Conservation (phyloP, 2,113 vertebrate species). For the Calypte anna region DNA sequence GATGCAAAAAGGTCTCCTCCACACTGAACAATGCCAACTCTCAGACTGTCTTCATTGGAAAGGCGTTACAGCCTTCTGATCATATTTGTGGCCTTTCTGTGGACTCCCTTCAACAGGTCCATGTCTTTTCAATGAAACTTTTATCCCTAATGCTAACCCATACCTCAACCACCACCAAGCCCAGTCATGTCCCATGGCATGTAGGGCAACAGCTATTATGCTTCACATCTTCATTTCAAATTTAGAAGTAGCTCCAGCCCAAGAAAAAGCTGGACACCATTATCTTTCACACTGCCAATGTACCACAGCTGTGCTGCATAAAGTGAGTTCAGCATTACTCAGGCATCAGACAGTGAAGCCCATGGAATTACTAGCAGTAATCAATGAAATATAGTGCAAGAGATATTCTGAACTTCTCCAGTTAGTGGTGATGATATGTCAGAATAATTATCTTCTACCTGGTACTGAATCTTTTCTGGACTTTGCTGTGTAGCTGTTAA, state of each 20-base stretch:
- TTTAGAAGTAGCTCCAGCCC: background rate
- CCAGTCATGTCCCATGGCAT: background rate
- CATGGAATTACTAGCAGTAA: background rate
- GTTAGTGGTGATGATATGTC: background rate
- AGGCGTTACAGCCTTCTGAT: background rate
- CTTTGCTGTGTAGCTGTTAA: constrained; percentile 40
- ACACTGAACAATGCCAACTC: background rate
- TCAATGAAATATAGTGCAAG: background rate
- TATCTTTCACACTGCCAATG: background rate
- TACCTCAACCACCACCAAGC: background rate
- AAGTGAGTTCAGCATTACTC: background rate
- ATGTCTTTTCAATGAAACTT: background rate
- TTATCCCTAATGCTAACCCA: background rate
- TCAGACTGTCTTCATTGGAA: background rate
- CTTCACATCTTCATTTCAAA: background rate
- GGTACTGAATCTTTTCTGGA: background rate
- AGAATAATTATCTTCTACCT: constrained; percentile 59
- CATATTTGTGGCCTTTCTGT: background rate
- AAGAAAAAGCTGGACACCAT: background rate
- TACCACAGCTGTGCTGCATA: background rate
- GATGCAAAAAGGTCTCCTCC: background rate
- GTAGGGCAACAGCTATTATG: background rate
- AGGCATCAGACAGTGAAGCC: background rate
- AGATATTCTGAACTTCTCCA: background rate
- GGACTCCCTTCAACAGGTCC: background rate